phyloP scores from a whole-genome alignment of 2,888 invertebrate genomes.

The Rhyacophila evoluta region DNA sequence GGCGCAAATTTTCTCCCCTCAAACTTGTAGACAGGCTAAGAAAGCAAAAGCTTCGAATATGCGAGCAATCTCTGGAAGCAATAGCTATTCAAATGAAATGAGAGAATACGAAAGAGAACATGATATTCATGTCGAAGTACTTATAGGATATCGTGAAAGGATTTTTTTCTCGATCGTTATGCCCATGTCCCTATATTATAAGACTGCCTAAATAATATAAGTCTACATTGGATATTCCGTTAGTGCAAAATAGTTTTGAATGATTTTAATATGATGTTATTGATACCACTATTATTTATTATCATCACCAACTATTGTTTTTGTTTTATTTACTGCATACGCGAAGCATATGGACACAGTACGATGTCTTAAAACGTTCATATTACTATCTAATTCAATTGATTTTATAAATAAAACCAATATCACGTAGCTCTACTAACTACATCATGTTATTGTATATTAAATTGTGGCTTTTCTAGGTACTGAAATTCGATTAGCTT shows the following conservation, averaged over 20 bases:
- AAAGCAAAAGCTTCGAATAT: slow-evolving; percentile 13
- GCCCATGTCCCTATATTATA: background rate
- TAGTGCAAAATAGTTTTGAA: background rate
- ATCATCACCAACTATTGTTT: too few species aligned
- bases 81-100: slow-evolving; percentile 24
- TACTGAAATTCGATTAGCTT: too few species aligned
- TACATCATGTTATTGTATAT: too few species aligned
- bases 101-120: slow-evolving; percentile 17
- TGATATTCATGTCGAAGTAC: background rate
- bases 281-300: too few species aligned
- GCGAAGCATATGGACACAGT: too few species aligned
- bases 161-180: slow-evolving; percentile 8
- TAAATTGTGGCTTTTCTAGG: too few species aligned
- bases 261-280: too few species aligned
- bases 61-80: slow-evolving; percentile 18
- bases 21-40: background rate
- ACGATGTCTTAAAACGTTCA: too few species aligned
- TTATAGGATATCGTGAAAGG: background rate
- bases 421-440: too few species aligned
- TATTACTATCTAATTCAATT: too few species aligned
- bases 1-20: background rate
- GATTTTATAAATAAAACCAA: too few species aligned
- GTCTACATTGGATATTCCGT: background rate
- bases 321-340: too few species aligned
- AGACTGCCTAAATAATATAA: background rate